These are phyloP conservation scores for Orthonychiurus folsomi DNA, from an alignment of 2,888 invertebrate genomes.

Conservation along the genomic window DNA sequence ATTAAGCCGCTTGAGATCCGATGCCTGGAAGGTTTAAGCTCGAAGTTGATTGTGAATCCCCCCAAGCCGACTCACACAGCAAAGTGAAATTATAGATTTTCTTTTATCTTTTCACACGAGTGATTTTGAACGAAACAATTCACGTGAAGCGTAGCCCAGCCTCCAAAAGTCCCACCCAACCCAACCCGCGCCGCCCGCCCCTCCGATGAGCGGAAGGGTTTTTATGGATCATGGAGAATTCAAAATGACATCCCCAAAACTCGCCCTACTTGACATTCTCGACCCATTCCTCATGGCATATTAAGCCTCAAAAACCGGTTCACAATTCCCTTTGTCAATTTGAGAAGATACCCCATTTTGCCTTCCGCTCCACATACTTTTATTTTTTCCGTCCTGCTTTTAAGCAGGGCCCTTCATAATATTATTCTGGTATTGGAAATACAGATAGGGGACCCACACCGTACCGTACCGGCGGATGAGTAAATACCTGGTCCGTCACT, in stretches of 20 bases:
- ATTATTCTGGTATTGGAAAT: not conserved
- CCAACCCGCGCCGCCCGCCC: no score
- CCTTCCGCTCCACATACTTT: not conserved
- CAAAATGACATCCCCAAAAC: not conserved
- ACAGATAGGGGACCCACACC: no score
- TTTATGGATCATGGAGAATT: not conserved
- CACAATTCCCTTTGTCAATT: not conserved
- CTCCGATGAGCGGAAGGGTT: no score
- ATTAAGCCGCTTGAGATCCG: no score
- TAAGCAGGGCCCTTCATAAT: not conserved
- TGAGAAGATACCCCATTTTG: not conserved
- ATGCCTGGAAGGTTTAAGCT: no score
- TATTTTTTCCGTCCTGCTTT: not conserved
- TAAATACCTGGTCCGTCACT: not conserved
- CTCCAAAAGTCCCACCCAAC: not conserved
- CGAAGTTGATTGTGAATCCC: not conserved
- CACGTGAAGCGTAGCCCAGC: not conserved
- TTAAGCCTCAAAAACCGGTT: not conserved
- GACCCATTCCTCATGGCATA: not conserved
- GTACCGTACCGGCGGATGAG: not conserved
- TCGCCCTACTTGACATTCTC: not conserved
- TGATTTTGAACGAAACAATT: slow-evolving; percentile 1
- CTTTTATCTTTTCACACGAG: slow-evolving; percentile 1
- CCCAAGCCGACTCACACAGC: no score
- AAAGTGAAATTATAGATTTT: not conserved